Percentiles rank a stretch among this genome's conserved stretches.
phyloP scores from a whole-genome alignment of 2,888 invertebrate genomes.

The Diaphora mendica region DNA sequence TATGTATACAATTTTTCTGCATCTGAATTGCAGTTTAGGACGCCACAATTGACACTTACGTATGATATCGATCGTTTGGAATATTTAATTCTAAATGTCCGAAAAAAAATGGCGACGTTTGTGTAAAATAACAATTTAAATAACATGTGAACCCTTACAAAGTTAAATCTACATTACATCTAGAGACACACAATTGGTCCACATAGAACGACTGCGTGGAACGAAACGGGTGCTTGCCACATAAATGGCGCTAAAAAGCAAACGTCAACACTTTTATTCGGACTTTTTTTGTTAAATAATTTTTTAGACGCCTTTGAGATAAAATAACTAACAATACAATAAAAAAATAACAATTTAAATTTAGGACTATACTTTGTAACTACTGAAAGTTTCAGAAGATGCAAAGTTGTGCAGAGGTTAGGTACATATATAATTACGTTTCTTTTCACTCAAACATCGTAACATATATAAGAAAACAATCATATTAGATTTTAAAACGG shows the following conservation, averaged over 20 bases:
- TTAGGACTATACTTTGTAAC: neutral
- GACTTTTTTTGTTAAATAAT: conserved; percentile 10
- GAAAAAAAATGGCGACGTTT: conserved; percentile 35
- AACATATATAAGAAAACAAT: neutral
- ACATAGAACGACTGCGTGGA: conserved; percentile 29
- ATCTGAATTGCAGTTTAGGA: conserved; percentile 28
- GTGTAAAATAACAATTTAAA: conserved; percentile 10
- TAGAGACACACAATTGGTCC: conserved; percentile 34
- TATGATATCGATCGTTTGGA: conserved; percentile 36
- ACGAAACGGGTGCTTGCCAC: conserved; percentile 15
- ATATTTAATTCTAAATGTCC: conserved; percentile 20
- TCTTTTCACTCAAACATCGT: neutral
- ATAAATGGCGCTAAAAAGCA: conserved; percentile 19
- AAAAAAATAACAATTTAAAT: neutral
- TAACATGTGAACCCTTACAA: conserved; percentile 13
- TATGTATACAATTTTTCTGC: conserved; percentile 23
- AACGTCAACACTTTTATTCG: conserved; percentile 15
- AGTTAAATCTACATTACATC: conserved; percentile 16
- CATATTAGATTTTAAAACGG: conserved; percentile 19
- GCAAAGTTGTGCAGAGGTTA: neutral
- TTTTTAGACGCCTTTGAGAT: conserved; percentile 1
- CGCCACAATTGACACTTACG: conserved; percentile 56
- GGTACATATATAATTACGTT: neutral
- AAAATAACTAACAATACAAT: conserved; percentile 1
- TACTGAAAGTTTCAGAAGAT: conserved; percentile 4